phyloP scores from a whole-genome alignment of 2,888 invertebrate genomes.

The Anaspis maculata region DNA sequence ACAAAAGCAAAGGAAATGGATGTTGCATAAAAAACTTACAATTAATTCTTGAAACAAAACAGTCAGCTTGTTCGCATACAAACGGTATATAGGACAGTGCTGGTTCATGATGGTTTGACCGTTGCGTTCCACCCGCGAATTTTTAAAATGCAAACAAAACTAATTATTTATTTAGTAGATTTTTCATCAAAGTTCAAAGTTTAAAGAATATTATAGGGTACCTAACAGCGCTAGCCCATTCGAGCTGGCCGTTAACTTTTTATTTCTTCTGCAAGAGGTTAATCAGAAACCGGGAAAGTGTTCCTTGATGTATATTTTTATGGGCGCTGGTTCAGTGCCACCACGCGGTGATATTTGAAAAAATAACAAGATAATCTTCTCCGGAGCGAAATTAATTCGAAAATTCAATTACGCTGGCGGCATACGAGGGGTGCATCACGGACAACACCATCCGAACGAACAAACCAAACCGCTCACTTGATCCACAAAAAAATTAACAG shows the following conservation, averaged over 20 bases:
- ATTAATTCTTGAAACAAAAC: slow-evolving; percentile 41
- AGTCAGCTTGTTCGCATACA: slow-evolving; percentile 25
- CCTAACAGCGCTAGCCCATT: no score
- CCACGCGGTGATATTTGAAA: no score
- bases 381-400: slow-evolving; percentile 13
- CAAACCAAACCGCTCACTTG: slow-evolving; percentile 29
- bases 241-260: no score
- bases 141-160: no score
- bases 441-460: slow-evolving; percentile 16
- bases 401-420: slow-evolving; percentile 12
- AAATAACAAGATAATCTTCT: slow-evolving; percentile 13
- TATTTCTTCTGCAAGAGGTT: no score
- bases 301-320: no score
- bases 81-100: slow-evolving; percentile 23
- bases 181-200: no score
- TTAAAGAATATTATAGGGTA: no score
- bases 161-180: no score
- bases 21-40: slow-evolving; percentile 30
- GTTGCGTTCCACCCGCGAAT: slow-evolving; percentile 5
- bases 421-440: slow-evolving; percentile 2
- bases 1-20: slow-evolving; percentile 23
- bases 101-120: slow-evolving; percentile 12
- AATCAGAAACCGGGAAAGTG: no score
- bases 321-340: no score
- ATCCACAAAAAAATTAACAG: slow-evolving; percentile 40